Base-by-base conservation (phyloP, 2,797 vertebrate genomes). In the Danio tinwini region DNA sequence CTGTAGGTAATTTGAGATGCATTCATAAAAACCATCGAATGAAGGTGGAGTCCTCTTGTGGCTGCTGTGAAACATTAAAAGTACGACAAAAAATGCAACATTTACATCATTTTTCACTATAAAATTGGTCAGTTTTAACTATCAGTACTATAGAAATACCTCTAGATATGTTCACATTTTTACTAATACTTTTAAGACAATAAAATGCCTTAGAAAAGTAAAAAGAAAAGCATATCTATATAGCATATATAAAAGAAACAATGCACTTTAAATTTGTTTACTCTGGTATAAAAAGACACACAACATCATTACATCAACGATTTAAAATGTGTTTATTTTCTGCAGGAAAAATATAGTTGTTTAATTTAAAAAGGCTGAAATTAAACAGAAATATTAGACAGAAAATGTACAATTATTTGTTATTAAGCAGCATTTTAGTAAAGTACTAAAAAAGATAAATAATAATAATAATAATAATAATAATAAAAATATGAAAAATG, bases 301-400 rank as follows among this genome's bases (percentile, higher is more conserved):
- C 16, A 67, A n/a, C n/a, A 39, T 6, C 39, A 13, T 7, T 45
- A n/a, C 7, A 49, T 37, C 4, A 69, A 40, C n/a, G 47, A 75
- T 85, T 88, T 89, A 80, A 95, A 93, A 93, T 92, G 93, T 29
- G 29, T 95, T 96, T 96, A 95, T 96, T 96, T 93, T 93, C 92
- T 90, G 91, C 91, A 93, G 72, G 77, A 94, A 94, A 94, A 92
- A 81, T 89, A 93, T 92, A 84, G 78, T 88, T 89, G 78, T 77
- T 93, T 90, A 91, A 29, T 3, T 29, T 29, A 29, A n/a, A n/a
- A n/a, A n/a, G n/a, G n/a, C n/a, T n/a, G n/a, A n/a, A n/a, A n/a
- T n/a, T n/a, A n/a, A n/a, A n/a, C n/a, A n/a, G n/a, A n/a, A n/a
- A n/a, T n/a, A n/a, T n/a, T n/a, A n/a, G n/a, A n/a, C n/a, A n/a